A percentile compares a stretch with the other conserved stretches of the same genome.
Evolutionary conservation across 1,140 invertebrate genomes (phyloP).

Genomic region (Amyelois transitella): DNA sequence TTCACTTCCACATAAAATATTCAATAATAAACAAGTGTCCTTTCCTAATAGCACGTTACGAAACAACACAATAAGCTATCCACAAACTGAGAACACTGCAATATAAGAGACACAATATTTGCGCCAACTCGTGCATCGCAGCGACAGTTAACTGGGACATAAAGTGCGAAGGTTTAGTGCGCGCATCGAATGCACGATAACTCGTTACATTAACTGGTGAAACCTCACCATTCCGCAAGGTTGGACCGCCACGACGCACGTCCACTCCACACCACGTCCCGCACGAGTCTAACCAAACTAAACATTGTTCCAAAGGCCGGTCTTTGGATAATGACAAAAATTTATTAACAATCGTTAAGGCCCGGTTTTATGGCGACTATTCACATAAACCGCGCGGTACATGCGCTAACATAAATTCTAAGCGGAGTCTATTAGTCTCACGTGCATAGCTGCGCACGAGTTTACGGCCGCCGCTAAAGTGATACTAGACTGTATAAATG

Average conservation of each 20-base stretch:
- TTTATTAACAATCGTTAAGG: conserved; percentile 65
- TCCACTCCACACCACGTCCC: conserved; percentile 11
- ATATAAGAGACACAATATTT: not conserved
- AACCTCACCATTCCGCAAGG: conserved; percentile 36
- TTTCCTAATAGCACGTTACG: not conserved
- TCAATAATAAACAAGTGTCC: conserved; percentile 23
- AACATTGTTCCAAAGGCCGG: conserved; percentile 16
- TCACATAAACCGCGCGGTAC: conserved; percentile 47
- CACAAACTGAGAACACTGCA: not conserved
- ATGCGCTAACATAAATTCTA: conserved; percentile 52
- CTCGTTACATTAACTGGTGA: conserved; percentile 34
- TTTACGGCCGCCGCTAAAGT: conserved; percentile 25
- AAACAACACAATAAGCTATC: not conserved
- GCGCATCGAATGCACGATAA: conserved; percentile 30
- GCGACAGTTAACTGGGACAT: conserved; percentile 28
- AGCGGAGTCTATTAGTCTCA: conserved; percentile 45
- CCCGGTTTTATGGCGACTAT: conserved; percentile 48
- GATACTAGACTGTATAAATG: conserved; percentile 26
- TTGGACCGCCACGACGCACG: too few relatives aligned
- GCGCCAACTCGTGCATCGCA: conserved; percentile 5
- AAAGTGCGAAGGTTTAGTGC: conserved; percentile 36
- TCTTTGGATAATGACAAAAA: conserved; percentile 56
- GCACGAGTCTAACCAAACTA: conserved; percentile 10
- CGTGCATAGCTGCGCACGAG: conserved; percentile 25
- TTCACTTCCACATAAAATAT: conserved; percentile 9